Percentiles rank a stretch among this genome's conserved stretches.
Evolutionary conservation across 2,113 vertebrate genomes (phyloP).

Genomic region (Chaetura pelagica): DNA sequence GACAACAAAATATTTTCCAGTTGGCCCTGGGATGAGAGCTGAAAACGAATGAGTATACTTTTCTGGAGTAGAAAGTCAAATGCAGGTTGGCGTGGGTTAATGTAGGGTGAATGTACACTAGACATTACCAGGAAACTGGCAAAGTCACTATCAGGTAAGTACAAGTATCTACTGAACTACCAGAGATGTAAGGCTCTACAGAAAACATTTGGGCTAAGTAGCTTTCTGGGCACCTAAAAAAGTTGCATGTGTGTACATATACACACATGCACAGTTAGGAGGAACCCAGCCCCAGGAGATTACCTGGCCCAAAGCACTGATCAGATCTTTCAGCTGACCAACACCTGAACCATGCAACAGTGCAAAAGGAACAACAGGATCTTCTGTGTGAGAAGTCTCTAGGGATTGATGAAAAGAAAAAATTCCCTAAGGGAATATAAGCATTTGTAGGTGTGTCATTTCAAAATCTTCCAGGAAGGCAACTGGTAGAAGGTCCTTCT

Average conservation of each 20-base stretch:
- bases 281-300: not conserved
- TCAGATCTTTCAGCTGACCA: not conserved
- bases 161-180: not conserved
- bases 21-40: not conserved
- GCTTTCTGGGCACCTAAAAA: not conserved
- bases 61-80: not conserved
- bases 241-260: no score
- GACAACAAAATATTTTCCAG: not conserved
- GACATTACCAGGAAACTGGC: not conserved
- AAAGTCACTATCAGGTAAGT: not conserved
- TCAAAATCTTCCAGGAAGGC: not conserved
- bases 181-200: not conserved
- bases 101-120: not conserved
- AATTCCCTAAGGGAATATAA: not conserved
- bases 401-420: not conserved
- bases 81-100: not conserved
- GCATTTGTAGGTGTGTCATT: not conserved
- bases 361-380: not conserved
- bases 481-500: not conserved
- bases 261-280: not conserved
- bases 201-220: not conserved
- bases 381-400: no score
- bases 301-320: not conserved
- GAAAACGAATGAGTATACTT: not conserved
- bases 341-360: not conserved